These are phyloP conservation scores for Bilobella aurantiaca DNA, from an alignment of 1,140 invertebrate genomes.

Conservation along the genomic window DNA sequence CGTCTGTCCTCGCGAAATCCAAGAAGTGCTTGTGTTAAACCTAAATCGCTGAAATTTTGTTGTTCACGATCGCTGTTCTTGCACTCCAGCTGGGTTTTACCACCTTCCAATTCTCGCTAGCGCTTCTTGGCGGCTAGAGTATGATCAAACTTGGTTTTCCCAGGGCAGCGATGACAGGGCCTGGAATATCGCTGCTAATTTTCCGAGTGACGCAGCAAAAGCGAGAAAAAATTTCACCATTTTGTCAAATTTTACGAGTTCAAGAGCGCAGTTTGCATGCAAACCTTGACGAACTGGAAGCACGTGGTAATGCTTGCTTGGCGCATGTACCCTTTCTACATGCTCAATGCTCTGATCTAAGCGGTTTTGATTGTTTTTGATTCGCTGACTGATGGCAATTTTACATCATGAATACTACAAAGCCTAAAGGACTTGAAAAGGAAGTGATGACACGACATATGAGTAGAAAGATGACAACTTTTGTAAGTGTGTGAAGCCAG, in stretches of 20 bases:
- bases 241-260: conserved; percentile 15
- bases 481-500: too few species aligned
- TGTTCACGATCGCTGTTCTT: conserved; percentile 16
- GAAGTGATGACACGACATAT: conserved; percentile 2
- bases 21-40: not conserved
- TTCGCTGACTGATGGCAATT: conserved; percentile 6
- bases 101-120: conserved; percentile 3
- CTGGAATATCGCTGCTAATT: conserved; percentile 9
- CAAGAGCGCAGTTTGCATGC: not conserved
- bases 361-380: conserved; percentile 2
- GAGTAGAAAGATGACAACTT: too few species aligned
- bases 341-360: not conserved
- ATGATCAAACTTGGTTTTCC: conserved; percentile 12
- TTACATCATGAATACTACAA: too few species aligned
- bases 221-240: conserved; percentile 10
- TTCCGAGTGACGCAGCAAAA: conserved; percentile 7
- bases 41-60: conserved; percentile 10
- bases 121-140: not conserved
- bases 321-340: conserved; percentile 8
- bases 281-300: conserved; percentile 7
- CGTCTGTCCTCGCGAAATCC: conserved; percentile 14
- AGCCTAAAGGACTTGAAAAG: too few species aligned
- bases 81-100: conserved; percentile 8
- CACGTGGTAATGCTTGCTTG: not conserved
- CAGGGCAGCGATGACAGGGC: not conserved